A percentile compares a stretch with the other conserved stretches of the same genome.
Conservation (phyloP, 2,113 vertebrate genomes). For the Okapia johnstoni region DNA sequence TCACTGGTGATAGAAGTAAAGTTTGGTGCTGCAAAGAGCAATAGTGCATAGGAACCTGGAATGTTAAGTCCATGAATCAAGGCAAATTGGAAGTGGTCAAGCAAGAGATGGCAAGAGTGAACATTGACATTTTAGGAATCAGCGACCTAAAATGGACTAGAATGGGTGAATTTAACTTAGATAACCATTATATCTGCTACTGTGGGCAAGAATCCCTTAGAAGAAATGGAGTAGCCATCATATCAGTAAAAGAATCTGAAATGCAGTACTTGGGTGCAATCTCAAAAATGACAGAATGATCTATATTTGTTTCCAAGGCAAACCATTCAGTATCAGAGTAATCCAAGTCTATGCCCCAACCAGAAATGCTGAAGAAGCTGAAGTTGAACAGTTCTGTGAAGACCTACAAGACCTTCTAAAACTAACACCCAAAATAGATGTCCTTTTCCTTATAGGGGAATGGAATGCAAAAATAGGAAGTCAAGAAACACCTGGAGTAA, state of each 20-base stretch:
- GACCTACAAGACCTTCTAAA: neutral
- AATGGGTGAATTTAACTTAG: neutral
- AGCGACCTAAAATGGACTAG: neutral
- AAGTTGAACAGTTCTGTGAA: neutral
- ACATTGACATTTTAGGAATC: neutral
- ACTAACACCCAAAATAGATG: neutral
- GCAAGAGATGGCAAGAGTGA: neutral
- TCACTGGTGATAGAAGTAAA: neutral
- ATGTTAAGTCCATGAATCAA: neutral
- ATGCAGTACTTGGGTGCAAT: neutral
- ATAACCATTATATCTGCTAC: neutral
- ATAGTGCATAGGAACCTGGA: neutral
- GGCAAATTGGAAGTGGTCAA: neutral
- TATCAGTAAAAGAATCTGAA: accelerated
- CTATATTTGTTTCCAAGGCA: neutral
- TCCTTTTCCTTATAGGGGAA: neutral
- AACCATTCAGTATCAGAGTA: neutral
- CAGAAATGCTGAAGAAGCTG: neutral
- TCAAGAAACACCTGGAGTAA: neutral
- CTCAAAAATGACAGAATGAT: neutral
- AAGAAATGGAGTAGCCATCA: neutral
- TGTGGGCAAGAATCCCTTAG: neutral
- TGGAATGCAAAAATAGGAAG: neutral
- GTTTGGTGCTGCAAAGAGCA: neutral
- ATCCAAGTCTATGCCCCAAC: accelerated